Evolutionary conservation across 2,888 invertebrate genomes (phyloP).

Genomic region (Archips crataeganus): DNA sequence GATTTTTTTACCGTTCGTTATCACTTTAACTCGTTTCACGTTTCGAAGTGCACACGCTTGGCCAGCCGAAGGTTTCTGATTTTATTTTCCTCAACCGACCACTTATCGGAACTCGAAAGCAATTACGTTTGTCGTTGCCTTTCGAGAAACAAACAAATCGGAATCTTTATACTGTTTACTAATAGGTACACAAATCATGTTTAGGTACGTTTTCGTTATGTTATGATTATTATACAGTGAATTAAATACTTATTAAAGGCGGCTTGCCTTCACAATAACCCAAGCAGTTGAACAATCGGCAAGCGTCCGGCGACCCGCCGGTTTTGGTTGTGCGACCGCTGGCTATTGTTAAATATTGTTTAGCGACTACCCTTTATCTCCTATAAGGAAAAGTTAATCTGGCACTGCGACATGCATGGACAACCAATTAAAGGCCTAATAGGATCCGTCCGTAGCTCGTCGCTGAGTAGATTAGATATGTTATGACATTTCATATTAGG

Average conservation of each 20-base stretch:
- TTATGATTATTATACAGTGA: not conserved
- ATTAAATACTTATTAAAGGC: too few relatives aligned
- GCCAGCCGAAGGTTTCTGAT: conserved; percentile 8
- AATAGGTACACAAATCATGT: not conserved
- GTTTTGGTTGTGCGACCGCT: conserved; percentile 17
- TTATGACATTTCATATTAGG: not conserved
- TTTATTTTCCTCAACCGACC: conserved; percentile 28
- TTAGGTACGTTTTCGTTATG: not conserved
- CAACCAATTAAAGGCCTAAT: not conserved
- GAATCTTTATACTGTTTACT: not conserved
- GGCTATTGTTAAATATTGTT: conserved; percentile 20
- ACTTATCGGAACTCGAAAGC: conserved; percentile 5
- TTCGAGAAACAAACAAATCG: not conserved
- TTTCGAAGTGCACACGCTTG: not conserved
- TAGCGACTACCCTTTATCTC: conserved; percentile 5
- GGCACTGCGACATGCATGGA: not conserved
- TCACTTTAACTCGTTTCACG: not conserved
- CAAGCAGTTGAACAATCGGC: conserved; percentile 20
- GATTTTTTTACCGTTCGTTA: too few relatives aligned
- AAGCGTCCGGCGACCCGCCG: conserved; percentile 19
- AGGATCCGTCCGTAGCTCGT: not conserved
- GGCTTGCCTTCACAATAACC: not conserved
- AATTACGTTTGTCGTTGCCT: not conserved
- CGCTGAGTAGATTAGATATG: too few relatives aligned
- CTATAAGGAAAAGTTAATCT: not conserved